These are phyloP conservation scores for Heterodera schachtii DNA, from an alignment of 1,140 invertebrate genomes.

Conservation along the genomic window DNA sequence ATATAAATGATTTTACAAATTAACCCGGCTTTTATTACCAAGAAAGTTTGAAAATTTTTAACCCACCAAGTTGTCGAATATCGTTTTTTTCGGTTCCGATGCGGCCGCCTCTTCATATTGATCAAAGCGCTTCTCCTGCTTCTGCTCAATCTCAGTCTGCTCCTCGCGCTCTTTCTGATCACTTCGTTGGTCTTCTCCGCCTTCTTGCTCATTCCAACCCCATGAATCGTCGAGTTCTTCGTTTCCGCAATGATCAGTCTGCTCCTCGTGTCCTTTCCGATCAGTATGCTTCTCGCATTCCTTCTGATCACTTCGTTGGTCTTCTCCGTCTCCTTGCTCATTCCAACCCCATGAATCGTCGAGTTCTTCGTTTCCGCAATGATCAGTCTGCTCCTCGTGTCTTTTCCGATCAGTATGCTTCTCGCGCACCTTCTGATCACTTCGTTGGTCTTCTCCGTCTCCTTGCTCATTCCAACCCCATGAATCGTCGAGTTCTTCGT, in stretches of 20 bases:
- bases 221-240: not conserved
- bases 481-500: not conserved
- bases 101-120: not conserved
- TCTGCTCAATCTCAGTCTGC: not conserved
- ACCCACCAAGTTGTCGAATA: not conserved
- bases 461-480: slow-evolving; percentile 1
- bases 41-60: not conserved
- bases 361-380: not conserved
- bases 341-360: slow-evolving; percentile 5
- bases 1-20: not conserved
- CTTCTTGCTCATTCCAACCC: not conserved
- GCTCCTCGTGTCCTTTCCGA: not conserved
- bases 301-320: not conserved
- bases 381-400: not conserved
- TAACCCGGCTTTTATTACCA: not conserved
- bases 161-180: not conserved
- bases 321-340: not conserved
- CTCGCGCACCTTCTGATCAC: not conserved
- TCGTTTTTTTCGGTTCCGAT: not conserved
- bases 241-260: not conserved
- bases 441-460: not conserved
- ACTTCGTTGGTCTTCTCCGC: not conserved
- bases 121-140: not conserved
- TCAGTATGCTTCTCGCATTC: too few species aligned
- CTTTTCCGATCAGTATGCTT: too few species aligned